These are phyloP conservation scores for Threskiornis aethiopicus DNA, from an alignment of 2,797 vertebrate genomes.

Conservation along the genomic window DNA sequence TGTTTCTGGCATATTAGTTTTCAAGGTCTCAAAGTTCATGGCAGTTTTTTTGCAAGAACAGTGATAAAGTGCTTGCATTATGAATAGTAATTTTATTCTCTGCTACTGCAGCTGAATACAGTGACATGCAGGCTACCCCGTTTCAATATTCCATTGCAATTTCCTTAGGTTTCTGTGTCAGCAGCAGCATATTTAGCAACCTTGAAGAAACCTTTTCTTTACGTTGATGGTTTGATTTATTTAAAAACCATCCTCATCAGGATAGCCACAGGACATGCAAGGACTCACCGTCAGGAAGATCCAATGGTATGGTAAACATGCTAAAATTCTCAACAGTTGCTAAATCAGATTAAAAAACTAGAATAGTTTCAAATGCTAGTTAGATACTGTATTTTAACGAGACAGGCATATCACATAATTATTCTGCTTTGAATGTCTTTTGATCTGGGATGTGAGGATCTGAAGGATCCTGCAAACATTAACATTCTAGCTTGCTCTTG, in stretches of 20 bases:
- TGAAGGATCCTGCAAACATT: background rate
- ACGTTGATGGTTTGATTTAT: constrained; percentile 26
- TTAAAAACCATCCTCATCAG: background rate
- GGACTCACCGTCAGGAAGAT: background rate
- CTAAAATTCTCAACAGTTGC: background rate
- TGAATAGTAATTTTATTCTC: constrained; percentile 64
- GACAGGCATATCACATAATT: background rate
- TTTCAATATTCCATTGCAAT: constrained; percentile 36
- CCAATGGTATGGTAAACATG: background rate
- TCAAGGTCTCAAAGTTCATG: constrained; percentile 61
- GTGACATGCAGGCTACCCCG: background rate
- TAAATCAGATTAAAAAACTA: background rate
- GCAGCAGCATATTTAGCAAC: constrained; percentile 41
- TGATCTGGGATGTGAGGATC: background rate
- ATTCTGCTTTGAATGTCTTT: background rate
- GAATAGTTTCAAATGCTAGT: background rate
- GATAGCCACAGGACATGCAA: background rate
- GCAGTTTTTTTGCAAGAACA: constrained; percentile 29
- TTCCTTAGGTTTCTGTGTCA: constrained; percentile 55
- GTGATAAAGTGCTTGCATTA: constrained; percentile 44
- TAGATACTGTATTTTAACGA: background rate
- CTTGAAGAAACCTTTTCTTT: constrained; percentile 31
- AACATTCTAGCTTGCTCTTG: background rate
- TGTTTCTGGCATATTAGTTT: constrained; percentile 67
- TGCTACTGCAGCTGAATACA: background rate